Evolutionary conservation across 2,797 vertebrate genomes (phyloP), one percentile per base, ranked within the genome.

Genomic region (Pempheris klunzingeri): DNA sequence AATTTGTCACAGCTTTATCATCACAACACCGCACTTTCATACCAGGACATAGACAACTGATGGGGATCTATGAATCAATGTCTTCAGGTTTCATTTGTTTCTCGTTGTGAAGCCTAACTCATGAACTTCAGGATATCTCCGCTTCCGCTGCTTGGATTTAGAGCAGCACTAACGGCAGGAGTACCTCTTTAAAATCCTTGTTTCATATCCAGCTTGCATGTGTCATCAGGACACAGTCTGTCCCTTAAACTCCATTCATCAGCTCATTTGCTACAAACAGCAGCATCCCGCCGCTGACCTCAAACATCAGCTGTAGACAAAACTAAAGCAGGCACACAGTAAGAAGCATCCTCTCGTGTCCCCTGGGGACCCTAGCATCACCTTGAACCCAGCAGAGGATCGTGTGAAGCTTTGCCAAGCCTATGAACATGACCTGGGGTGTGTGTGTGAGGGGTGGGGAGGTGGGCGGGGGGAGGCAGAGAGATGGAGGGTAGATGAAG

Each of bases 361-460:
- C 89, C 72, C 59, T 7, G 66, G 68, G 91, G 81, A 70, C 58
- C 75, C 54, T 71, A 72, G 66, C 90, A 85, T 78, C 88, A 92
- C 94, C 93, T 92, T 93, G 88, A 91, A 91, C 88, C 74, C 79
- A 39, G 68, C 60, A 68, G 63, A 68, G 47, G 77, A 62, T 64
- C 30, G 80, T 93, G 84, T 95, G 93, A 95, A 93, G 91, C 77
- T 50, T 30, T 89, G 93, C 95, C 94, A 95, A 92, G 92, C 79
- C 83, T 93, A 49, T 86, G 91, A 95, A 95, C 93, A 94, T 90
- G 91, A 94, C 87, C 90, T 85, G 63, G 61, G 20, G 46, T 71
- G 73, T 34, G 81, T 61, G 64, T 63, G 81, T 81, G 85, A 72
- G 69, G 60, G 71, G 55, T 38, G 47, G 34, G 64, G 69, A 50